Evolutionary conservation across 92 coral and sea anemone species (phyloP).

Genomic region (Bergia sp.): DNA sequence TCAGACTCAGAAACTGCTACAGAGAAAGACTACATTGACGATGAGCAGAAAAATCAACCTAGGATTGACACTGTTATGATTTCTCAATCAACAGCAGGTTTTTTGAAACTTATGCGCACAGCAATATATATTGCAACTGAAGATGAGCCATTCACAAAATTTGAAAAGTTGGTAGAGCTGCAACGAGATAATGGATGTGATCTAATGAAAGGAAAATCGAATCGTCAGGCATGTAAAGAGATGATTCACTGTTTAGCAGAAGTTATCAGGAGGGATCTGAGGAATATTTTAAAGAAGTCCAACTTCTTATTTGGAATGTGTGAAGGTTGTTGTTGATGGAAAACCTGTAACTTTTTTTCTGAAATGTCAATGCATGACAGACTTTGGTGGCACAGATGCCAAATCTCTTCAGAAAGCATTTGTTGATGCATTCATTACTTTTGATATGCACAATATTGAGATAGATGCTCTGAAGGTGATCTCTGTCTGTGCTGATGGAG

Average conservation of each 20-base stretch:
- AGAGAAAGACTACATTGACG: not conserved
- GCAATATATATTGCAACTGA: not conserved
- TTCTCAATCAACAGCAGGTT: not conserved
- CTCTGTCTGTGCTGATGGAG: slow-evolving; percentile 3
- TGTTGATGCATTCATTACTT: not conserved
- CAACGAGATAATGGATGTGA: not conserved
- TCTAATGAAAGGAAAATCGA: not conserved
- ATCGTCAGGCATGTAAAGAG: not conserved
- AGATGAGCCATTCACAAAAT: not conserved
- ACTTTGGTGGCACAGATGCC: slow-evolving; percentile 7
- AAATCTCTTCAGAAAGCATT: not conserved
- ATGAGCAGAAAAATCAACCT: not conserved
- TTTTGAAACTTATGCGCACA: not conserved
- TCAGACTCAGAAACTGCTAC: not conserved
- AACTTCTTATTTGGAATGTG: not conserved
- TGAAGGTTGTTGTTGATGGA: not conserved
- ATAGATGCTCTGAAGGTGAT: not conserved
- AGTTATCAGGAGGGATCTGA: not conserved
- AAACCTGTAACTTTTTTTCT: not conserved
- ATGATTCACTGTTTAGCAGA: not conserved
- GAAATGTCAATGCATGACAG: not conserved
- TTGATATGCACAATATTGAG: not conserved
- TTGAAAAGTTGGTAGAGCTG: not conserved
- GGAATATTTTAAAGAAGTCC: not conserved
- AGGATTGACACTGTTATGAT: not conserved